These are phyloP conservation scores for Sinosuthora webbiana DNA, from an alignment of 2,113 vertebrate species.

Conservation along the genomic window DNA sequence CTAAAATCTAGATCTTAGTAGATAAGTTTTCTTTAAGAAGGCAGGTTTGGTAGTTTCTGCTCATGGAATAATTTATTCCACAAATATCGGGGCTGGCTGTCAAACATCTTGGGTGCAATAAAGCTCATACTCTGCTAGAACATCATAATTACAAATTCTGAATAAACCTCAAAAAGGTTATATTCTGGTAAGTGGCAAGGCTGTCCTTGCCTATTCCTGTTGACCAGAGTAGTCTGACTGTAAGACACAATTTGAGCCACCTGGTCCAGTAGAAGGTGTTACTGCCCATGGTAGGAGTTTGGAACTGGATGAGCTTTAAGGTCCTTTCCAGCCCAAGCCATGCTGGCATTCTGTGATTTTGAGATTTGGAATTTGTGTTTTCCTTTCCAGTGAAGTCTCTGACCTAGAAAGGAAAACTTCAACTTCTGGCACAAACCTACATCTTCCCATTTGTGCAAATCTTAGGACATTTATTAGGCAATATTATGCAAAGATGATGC, in stretches of 20 bases:
- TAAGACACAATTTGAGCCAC: background rate
- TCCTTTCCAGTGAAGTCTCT: background rate
- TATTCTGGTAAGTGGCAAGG: accelerated
- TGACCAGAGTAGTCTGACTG: background rate
- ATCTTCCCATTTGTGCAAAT: background rate
- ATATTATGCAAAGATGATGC: background rate
- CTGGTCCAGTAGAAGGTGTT: background rate
- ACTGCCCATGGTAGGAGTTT: background rate
- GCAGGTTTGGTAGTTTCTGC: background rate
- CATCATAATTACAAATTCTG: background rate
- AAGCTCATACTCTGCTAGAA: background rate
- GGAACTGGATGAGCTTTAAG: background rate
- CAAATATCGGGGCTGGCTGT: background rate
- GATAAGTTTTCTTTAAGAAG: background rate
- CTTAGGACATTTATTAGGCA: background rate
- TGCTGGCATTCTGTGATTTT: background rate
- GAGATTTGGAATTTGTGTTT: background rate
- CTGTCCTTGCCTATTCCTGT: background rate
- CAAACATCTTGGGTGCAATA: background rate
- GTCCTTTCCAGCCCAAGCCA: background rate
- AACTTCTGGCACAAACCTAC: background rate
- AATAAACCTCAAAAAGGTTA: background rate
- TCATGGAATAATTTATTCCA: background rate
- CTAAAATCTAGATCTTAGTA: background rate
- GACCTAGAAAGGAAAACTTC: background rate